Conservation (phyloP, 2,113 vertebrate genomes). For the Paedocypris sp. region DNA sequence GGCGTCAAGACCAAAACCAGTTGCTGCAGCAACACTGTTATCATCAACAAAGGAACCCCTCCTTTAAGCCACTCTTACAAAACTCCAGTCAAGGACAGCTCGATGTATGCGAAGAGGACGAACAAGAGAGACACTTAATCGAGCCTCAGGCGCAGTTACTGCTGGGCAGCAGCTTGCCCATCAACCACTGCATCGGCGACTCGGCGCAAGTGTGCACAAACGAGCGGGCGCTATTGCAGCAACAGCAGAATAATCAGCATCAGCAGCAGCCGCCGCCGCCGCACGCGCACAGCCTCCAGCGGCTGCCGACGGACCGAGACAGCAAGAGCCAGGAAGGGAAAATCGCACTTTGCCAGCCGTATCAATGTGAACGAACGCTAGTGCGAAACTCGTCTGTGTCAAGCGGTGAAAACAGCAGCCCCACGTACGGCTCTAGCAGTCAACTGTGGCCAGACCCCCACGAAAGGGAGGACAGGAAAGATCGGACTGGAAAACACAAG, state of each 20-base stretch:
- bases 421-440: constrained; percentile 60
- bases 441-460: constrained; percentile 62
- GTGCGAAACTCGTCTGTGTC: constrained; percentile 52
- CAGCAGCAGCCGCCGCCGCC: constrained; percentile 41
- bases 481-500: constrained; percentile 55
- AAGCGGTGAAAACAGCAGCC: constrained; percentile 55
- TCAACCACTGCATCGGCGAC: constrained; percentile 36
- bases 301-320: constrained; percentile 28
- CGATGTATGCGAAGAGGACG: constrained; percentile 43
- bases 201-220: constrained; percentile 35
- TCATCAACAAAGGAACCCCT: constrained; percentile 57
- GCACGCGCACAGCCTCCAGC: constrained; percentile 36
- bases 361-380: constrained; percentile 35
- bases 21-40: constrained; percentile 53
- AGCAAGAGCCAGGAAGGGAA: constrained; percentile 30
- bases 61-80: constrained; percentile 52
- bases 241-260: too few relatives aligned
- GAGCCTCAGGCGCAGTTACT: constrained; percentile 48
- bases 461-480: constrained; percentile 54
- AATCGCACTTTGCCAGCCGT: constrained; percentile 35
- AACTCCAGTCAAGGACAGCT: constrained; percentile 55
- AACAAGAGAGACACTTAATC: constrained; percentile 42
- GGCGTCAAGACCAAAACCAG: constrained; percentile 56
- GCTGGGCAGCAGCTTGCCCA: constrained; percentile 37
- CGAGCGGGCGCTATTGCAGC: constrained; percentile 37